Evolutionary conservation across 2,113 vertebrate genomes (phyloP), one percentile per base, ranked within the genome.

Genomic region (Eolophus roseicapilla): DNA sequence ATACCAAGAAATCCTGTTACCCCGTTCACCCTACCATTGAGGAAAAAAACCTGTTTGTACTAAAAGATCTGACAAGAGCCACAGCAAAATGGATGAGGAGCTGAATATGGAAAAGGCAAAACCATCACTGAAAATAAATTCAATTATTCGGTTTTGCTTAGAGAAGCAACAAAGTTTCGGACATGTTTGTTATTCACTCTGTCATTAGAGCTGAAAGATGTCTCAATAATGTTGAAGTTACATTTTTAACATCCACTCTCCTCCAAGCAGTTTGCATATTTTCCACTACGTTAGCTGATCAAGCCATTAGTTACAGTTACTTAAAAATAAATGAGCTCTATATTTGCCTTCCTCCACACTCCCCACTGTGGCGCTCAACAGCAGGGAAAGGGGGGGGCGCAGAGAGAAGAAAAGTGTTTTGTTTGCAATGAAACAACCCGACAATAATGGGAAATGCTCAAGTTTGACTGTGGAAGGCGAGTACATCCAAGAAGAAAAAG

Each of bases 251-350:
- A 96, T 96, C 88, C 91, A 91, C 87, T 96, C 95, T 95, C 95
- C 95, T 97, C 85, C 93, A 31, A 97, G 96, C 94, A 94, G 93
- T 97, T 96, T 96, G 94, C 92, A 77, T 96, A 92, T 98, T 98
- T 98, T 97, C 97, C 95, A 97, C 96, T 92, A 93, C 60, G 77
- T 97, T 96, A 97, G 94, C 94, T 93, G 95, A 97, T 97, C 95
- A 95, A 95, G 96, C 91, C 95, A 94, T 95, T 97, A 96, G 95
- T 97, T 95, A 96, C 95, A 97, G 96, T 93, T 97, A 96, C 95
- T 98, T 93, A 95, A 96, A 97, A 95, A 95, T 86, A 97, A 98
- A 95, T 92, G 97, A 96, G 96, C 87, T 89, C 90, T 94, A 2
- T 62, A 90, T 92, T 87, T 95, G 84, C 85, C 11, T 93, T 90